Percentiles rank a stretch among this genome's conserved stretches.
phyloP scores from a whole-genome alignment of 2,113 vertebrate species.

The Calonectris borealis region DNA sequence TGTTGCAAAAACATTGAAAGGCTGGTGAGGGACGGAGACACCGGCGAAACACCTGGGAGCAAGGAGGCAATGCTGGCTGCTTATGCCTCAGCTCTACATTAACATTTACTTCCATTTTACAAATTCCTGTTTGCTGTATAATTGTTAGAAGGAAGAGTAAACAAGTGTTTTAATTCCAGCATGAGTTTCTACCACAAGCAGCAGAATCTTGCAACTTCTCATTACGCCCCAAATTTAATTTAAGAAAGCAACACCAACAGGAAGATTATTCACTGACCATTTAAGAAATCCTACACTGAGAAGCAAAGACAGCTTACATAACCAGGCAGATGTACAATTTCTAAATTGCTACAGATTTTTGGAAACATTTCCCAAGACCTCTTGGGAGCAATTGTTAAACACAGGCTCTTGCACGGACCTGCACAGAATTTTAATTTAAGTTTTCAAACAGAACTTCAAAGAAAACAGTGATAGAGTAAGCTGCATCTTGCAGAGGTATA shows the following conservation, averaged over 20 bases:
- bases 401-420: neutral
- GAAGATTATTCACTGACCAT: neutral
- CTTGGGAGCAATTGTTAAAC: neutral
- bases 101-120: neutral
- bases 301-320: neutral
- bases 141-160: neutral
- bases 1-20: constrained; percentile 64
- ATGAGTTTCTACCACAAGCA: neutral
- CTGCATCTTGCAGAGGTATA: neutral
- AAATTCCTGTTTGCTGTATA: neutral
- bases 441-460: constrained; percentile 49
- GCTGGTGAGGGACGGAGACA: constrained; percentile 14
- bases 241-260: neutral
- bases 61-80: neutral
- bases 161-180: neutral
- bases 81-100: neutral
- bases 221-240: neutral
- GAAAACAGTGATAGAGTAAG: neutral
- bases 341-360: constrained; percentile 1
- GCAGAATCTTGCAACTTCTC: neutral
- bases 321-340: constrained; percentile 5
- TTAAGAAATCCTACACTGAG: neutral
- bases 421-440: neutral
- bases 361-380: neutral
- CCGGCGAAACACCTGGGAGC: neutral